Percentiles rank a stretch among this genome's conserved stretches.
Conservation (phyloP, 2,888 invertebrate species). For the Chloromyia formosa region DNA sequence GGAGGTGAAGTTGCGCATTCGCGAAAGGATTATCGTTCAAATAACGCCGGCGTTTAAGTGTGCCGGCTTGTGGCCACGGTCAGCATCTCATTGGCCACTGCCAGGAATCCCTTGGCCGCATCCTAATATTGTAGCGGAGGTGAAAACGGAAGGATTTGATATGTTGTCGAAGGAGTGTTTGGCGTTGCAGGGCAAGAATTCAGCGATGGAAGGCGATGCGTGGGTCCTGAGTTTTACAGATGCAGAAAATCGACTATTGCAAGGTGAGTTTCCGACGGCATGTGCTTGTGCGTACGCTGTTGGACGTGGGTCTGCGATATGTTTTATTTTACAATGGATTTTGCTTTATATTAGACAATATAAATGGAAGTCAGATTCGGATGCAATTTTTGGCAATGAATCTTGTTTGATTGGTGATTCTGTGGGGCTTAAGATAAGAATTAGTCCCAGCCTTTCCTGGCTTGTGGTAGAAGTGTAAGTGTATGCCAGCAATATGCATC, state of each 20-base stretch:
- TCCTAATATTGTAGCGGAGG: constrained; percentile 90
- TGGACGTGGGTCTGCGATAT: neutral
- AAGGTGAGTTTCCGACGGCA: constrained; percentile 65
- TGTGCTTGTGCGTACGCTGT: neutral
- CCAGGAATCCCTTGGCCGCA: constrained; percentile 94
- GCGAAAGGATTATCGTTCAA: constrained; percentile 92
- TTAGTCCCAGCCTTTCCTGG: too few species aligned
- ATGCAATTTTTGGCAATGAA: too few species aligned
- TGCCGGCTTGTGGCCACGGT: constrained; percentile 92
- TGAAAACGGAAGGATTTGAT: constrained; percentile 96
- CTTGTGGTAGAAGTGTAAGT: too few species aligned
- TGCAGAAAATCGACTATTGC: constrained; percentile 89
- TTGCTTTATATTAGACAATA: neutral
- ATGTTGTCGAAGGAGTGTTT: constrained; percentile 88
- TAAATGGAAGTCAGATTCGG: too few species aligned
- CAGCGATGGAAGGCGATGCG: constrained; percentile 94
- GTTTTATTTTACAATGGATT: neutral
- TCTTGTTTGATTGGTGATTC: too few species aligned
- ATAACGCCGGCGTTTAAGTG: constrained; percentile 96
- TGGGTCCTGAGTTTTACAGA: constrained; percentile 93
- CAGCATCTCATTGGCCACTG: constrained; percentile 93
- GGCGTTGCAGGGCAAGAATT: constrained; percentile 85
- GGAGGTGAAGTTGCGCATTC: constrained; percentile 89
- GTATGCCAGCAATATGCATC: too few species aligned
- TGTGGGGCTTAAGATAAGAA: too few species aligned